phyloP scores from a whole-genome alignment of 2,888 invertebrate genomes.

The Eutolmus rufibarbis region DNA sequence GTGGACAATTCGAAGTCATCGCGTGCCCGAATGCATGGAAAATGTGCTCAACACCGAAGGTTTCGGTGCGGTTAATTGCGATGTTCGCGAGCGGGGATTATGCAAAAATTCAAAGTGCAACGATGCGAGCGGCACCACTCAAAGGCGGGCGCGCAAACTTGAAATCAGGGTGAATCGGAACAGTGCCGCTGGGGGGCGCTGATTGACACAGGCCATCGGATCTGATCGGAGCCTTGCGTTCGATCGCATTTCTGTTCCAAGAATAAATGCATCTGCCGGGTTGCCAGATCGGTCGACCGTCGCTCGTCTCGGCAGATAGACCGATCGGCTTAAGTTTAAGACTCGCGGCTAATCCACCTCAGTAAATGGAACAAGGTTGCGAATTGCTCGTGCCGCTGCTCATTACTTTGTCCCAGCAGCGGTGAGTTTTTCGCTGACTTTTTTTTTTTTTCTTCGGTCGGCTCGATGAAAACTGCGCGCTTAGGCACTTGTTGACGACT shows the following conservation, averaged over 20 bases:
- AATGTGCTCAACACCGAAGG: background rate
- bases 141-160: background rate
- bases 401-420: conserved; percentile 11
- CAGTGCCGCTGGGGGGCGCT: background rate
- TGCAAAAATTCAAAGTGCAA: background rate
- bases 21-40: background rate
- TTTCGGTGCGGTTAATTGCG: background rate
- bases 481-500: background rate
- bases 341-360: background rate
- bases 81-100: background rate
- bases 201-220: background rate
- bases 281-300: background rate
- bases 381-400: background rate
- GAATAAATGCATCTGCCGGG: conserved; percentile 1
- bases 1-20: background rate
- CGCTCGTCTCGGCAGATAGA: background rate
- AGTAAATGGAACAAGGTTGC: conserved; percentile 17
- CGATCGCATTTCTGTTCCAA: conserved; percentile 3
- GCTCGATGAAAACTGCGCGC: conserved; percentile 2
- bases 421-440: background rate
- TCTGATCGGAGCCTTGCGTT: background rate
- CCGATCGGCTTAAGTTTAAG: background rate
- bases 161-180: conserved; percentile 18
- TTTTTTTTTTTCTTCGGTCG: background rate
- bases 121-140: background rate